Evolutionary conservation across 2,888 invertebrate genomes (phyloP), one percentile per base, ranked within the genome.

Genomic region (Phorcus lineatus): DNA sequence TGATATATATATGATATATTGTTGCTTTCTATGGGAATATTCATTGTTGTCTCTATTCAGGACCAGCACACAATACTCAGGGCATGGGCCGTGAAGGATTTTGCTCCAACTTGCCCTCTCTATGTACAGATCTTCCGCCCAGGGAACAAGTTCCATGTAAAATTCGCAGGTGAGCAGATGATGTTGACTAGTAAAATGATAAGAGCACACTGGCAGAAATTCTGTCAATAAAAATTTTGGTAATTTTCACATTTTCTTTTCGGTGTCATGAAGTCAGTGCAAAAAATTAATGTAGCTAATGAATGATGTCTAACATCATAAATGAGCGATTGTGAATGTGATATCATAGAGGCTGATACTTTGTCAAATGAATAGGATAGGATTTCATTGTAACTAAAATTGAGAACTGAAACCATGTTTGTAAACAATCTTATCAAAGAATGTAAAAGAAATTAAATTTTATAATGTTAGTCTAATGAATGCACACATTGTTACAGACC

Each of bases 1-100:
- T 47, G n/a, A n/a, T n/a, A n/a, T n/a, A n/a, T n/a, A n/a, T n/a
- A n/a, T n/a, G n/a, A n/a, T n/a, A n/a, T 47, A 47, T 47, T 9
- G 7, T 1, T 13, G 6, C 1, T 47, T 11, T 1, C 4, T 11
- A 47, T 36, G 36, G 2, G 2, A 36, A 36, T 36, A 36, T 11
- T 47, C 47, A 47, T 13, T 47, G 11, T 47, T 47, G 66, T 7
- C 19, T 91, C 91, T 76, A 74, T 86, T 53, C 92, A 96, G 95
- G 96, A 96, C 91, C 96, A 96, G 90, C 96, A 96, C 92, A 96
- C 96, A 7, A 96, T 96, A 84, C 94, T 96, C 81, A 93, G 98
- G 87, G 98, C 99, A 13, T 99, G 99, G 99, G 99, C 99, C 67
- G 98, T 99, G 78, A 98, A 99, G 94, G 99, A 99, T 94, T 99